Evolutionary conservation across 2,888 invertebrate species (phyloP), one percentile per base, ranked within the genome.

Genomic region (Metopia argyrocephala): DNA sequence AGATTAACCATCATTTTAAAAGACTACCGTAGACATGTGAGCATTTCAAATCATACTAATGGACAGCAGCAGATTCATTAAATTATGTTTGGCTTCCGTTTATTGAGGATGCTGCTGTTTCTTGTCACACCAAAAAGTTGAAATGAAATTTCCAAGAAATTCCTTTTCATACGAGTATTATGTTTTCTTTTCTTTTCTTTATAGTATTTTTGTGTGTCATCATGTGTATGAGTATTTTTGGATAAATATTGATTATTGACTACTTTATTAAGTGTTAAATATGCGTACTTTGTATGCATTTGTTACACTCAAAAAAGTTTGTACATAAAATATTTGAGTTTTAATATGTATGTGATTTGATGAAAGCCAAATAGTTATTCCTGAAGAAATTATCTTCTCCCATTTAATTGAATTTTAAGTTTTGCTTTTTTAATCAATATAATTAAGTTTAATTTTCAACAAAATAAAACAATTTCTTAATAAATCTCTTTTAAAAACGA

Each of bases 221-320:
- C 20, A n/a, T 28, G 56, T 75, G 50, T 38, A 38, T 15, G 38
- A 38, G 38, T 38, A 15, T 38, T 38, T 38, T 38, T 38, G 15
- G 12, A 38, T 15, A 38, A 87, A 87, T 87, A 86, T 87, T 87
- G 85, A 76, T 84, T 84, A 82, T 84, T 82, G 84, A 86, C 86
- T 87, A 59, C 66, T 66, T 66, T 87, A 87, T 87, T 87, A 87
- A 87, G 86, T 87, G 87, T 85, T 86, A 83, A 85, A 84, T 86
- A 82, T 85, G 82, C 66, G 66, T 64, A n/a, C n/a, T n/a, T n/a
- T n/a, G n/a, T n/a, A 62, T 45, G 71, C 62, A 45, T 61, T 64
- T 38, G 45, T 6, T 64, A 23, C 28, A 71, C 54, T 54, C 54
- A 7, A 18, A 52, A 7, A 73, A 46, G 21, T 52, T 38, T 54